A percentile compares a stretch with the other conserved stretches of the same genome.
Evolutionary conservation across 2,888 invertebrate genomes (phyloP).

Genomic region (Oscheius sp.): DNA sequence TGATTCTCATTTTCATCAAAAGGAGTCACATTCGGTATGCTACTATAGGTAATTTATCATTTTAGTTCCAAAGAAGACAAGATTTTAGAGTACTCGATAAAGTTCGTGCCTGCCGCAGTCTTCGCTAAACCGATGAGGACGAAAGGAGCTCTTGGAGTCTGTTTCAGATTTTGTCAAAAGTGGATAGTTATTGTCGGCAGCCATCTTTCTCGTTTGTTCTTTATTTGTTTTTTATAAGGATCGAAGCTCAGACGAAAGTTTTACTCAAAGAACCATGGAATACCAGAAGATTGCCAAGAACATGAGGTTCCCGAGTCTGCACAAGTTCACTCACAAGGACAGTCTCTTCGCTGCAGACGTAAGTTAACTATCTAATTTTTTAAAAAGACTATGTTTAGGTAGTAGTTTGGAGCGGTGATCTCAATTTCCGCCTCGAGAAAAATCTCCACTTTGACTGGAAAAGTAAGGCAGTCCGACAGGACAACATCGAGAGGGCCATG

Average conservation of each 20-base stretch:
- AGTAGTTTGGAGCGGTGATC: conserved; percentile 68
- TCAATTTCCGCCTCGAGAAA: conserved; percentile 67
- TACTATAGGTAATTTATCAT: conserved; percentile 33
- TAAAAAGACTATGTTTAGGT: conserved; percentile 39
- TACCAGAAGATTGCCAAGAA: conserved; percentile 61
- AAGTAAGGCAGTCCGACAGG: conserved; percentile 4
- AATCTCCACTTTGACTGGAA: conserved; percentile 44
- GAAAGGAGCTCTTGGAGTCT: conserved; percentile 93
- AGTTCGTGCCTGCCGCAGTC: conserved; percentile 61
- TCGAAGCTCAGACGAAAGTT: conserved; percentile 58
- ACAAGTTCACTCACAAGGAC: conserved; percentile 45
- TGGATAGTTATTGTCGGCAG: conserved; percentile 94
- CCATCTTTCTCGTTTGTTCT: conserved; percentile 84
- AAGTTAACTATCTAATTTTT: conserved; percentile 6
- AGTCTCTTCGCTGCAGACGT: conserved; percentile 56
- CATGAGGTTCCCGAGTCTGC: conserved; percentile 49
- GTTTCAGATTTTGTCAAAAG: conserved; percentile 92
- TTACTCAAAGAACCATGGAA: conserved; percentile 63
- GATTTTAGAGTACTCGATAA: conserved; percentile 55
- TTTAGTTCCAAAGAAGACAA: not conserved
- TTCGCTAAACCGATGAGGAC: conserved; percentile 77
- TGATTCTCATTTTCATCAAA: conserved; percentile 67
- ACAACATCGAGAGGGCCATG: conserved; percentile 33
- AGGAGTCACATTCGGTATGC: conserved; percentile 63
- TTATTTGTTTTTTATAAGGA: not conserved